Evolutionary conservation across 2,113 vertebrate genomes (phyloP), one percentile per base, ranked within the genome.

Genomic region (Callionymus lyra): DNA sequence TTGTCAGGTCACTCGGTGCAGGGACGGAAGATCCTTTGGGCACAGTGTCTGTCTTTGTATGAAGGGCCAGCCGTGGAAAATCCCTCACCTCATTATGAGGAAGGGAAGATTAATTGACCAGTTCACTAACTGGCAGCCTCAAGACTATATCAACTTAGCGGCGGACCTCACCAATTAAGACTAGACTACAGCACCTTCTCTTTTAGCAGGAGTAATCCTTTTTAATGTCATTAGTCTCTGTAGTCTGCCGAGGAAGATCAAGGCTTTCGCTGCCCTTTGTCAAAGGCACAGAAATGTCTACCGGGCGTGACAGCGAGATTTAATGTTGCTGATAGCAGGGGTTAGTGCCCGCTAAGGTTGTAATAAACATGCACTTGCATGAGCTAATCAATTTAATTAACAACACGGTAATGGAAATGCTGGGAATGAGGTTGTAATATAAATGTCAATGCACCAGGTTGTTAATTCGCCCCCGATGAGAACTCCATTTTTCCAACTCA

Each of bases 51-150:
- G 79, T 75, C 82, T 84, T 68, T 80, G 77, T 82, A 66, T 65
- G 66, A 65, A 60, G 72, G 59, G 68, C 61, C 65, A 64, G 72
- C 57, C 80, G 58, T 69, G 68, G 67, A 74, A 84, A 84, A 82
- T 84, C 77, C 83, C 85, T 68, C 67, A 67, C 71, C 82, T 87
- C 84, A 87, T 87, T 87, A 87, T 70, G 74, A 59, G 60, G 69
- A 57, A 78, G 68, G 61, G 76, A 77, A 84, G 82, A 87, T 87
- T 87, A 87, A 87, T 87, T 84, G 85, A 84, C 79, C 83, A 77
- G 77, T 83, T 85, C 82, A 82, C 66, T 80, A 79, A 82, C 79
- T 83, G 80, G 64, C 66, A 82, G 84, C 82, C 76, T 66, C 66
- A 67, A 79, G 83, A 84, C 82, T 75, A 70, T 77, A 82, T 82